Evolutionary conservation across 2,797 vertebrate genomes (phyloP).

Genomic region (Steatocranus sp.): DNA sequence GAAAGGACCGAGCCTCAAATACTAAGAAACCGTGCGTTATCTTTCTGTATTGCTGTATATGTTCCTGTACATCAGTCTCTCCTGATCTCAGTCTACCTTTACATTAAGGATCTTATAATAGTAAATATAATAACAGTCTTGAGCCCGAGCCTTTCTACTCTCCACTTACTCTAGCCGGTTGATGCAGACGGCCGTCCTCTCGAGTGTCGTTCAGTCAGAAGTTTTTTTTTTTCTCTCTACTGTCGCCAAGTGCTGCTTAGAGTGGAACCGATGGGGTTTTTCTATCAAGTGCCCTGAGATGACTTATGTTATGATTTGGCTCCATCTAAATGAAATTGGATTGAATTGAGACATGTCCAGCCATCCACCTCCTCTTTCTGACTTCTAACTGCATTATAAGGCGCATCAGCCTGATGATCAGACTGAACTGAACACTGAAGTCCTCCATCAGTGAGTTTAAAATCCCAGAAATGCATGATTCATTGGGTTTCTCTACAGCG

Average conservation of each 20-base stretch:
- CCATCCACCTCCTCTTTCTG: not conserved
- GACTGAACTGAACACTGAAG: not conserved
- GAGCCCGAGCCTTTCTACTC: not conserved
- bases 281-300: not conserved
- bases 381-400: not conserved
- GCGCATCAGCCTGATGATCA: not conserved
- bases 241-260: not conserved
- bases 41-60: not conserved
- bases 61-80: not conserved
- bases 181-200: not conserved
- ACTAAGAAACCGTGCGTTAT: not conserved
- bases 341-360: not conserved
- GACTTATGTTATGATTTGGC: not conserved
- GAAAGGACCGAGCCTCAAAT: not conserved
- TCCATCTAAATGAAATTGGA: not conserved
- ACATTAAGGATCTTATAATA: not conserved
- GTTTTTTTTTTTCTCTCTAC: not conserved
- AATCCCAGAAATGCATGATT: not conserved
- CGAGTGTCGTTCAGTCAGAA: not conserved
- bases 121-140: not conserved
- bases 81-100: not conserved
- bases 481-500: not conserved
- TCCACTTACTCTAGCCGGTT: not conserved
- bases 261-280: not conserved
- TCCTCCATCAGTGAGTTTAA: not conserved